Percentiles rank a stretch among this genome's conserved stretches.
Conservation (phyloP, 2,113 vertebrate species). For the Silurus meridionalis region DNA sequence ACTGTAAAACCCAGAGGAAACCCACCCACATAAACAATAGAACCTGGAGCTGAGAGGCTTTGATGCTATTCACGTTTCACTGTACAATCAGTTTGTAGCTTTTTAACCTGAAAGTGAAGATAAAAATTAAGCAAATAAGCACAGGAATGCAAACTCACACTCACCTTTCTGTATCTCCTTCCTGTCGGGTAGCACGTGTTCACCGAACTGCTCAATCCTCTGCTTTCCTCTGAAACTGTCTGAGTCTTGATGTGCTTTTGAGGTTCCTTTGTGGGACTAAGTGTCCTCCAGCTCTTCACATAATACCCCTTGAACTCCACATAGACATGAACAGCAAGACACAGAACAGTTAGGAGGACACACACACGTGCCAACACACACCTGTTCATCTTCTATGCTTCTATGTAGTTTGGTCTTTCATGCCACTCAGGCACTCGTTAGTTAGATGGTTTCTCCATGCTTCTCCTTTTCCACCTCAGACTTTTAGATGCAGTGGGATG, state of each 20-base stretch:
- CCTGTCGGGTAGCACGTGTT: constrained; percentile 50
- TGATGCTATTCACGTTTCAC: fast-evolving
- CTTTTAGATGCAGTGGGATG: neutral
- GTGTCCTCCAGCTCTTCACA: constrained; percentile 11
- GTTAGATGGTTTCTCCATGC: neutral
- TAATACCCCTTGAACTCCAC: constrained; percentile 57
- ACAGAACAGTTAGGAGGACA: constrained; percentile 58
- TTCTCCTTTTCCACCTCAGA: neutral
- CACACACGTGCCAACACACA: constrained; percentile 61
- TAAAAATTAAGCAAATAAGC: neutral
- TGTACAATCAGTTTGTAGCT: neutral
- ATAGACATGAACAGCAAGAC: constrained; percentile 66
- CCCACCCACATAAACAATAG: neutral
- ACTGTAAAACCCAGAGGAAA: neutral
- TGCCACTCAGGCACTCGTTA: neutral
- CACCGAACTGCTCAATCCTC: constrained; percentile 27
- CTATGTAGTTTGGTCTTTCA: constrained; percentile 15
- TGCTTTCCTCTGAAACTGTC: constrained; percentile 52
- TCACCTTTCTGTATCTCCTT: constrained; percentile 67
- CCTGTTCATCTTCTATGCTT: constrained; percentile 51
- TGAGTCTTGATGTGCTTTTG: constrained; percentile 49
- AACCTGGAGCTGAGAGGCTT: neutral
- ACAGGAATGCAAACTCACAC: constrained; percentile 25
- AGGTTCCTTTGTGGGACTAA: constrained; percentile 34
- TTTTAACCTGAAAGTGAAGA: neutral